Evolutionary conservation across 2,113 vertebrate genomes (phyloP), one percentile per base, ranked within the genome.

Genomic region (Oplegnathus fasciatus): DNA sequence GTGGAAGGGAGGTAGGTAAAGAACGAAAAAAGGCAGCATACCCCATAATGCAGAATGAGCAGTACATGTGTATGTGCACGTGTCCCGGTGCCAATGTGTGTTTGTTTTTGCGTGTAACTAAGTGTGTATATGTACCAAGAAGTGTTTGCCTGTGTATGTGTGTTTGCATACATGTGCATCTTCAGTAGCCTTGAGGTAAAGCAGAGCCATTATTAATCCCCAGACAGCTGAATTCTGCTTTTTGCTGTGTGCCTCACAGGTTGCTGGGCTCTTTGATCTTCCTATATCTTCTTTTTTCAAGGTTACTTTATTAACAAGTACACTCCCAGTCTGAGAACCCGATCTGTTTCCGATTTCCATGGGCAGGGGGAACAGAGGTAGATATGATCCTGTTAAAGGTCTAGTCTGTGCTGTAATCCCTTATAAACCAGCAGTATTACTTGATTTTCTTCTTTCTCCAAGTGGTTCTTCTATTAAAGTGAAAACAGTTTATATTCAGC

Each of bases 251-350:
- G 44, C 73, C 70, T 77, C 61, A 50, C 69, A 82, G 82, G 69
- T 82, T 77, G 66, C 64, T 15, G 2, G 11, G 28, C 71, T 87
- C 73, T 92, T 85, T 88, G 60, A 88, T 88, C 89, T 68, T 84
- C 52, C 71, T 44, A 34, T 69, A 88, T 69, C 79, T 60, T 57
- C 24, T 74, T 71, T 80, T 71, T 61, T 82, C 82, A 89, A 92
- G 89, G 82, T 92, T 74, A 83, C 57, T 80, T 85, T 66, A 75
- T 84, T 72, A 88, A 78, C 80, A 68, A 55, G 34, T 3, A 50
- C 66, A 37, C 70, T 60, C 52, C 2, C 14, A 78, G 57, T 72
- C 17, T 0, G 34, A 69, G n/a, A 84, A 80, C 34, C 34, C 1
- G 0, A 70, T 75, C 52, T 24, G 34, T 50, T 76, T 77, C 55